Conservation (phyloP, 2,113 vertebrate genomes). For the Aix galericulata region DNA sequence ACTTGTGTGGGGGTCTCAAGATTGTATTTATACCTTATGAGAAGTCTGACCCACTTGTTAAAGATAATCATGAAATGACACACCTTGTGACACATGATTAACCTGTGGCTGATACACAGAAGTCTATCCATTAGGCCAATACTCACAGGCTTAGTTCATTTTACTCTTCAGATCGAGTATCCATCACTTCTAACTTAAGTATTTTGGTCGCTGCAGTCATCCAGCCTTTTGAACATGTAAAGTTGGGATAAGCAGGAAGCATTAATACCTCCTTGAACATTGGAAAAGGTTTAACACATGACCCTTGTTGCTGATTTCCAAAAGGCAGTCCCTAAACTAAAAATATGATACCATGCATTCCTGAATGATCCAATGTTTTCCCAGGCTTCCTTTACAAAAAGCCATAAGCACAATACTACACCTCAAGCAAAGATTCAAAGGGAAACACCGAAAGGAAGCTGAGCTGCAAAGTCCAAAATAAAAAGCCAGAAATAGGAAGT, state of each 20-base stretch:
- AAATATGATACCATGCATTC: conserved; percentile 49
- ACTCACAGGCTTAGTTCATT: neutral
- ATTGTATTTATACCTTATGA: neutral
- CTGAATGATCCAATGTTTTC: conserved; percentile 45
- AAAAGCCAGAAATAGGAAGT: conserved; percentile 68
- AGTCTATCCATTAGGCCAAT: neutral
- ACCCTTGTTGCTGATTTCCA: conserved; percentile 9
- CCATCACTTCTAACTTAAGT: neutral
- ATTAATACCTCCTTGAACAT: neutral
- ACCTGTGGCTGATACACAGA: neutral
- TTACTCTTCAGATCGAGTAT: neutral
- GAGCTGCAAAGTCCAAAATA: conserved; percentile 65
- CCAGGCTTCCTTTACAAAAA: conserved; percentile 58
- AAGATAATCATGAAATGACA: neutral
- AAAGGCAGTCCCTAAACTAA: conserved; percentile 48
- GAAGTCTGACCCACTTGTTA: neutral
- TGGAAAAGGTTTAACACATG: conserved; percentile 3
- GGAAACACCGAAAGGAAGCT: conserved; percentile 65
- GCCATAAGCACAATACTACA: conserved; percentile 34
- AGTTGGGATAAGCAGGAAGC: neutral
- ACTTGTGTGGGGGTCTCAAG: fast-evolving
- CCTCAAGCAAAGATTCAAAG: conserved; percentile 43
- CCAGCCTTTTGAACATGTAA: neutral
- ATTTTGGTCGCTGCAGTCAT: neutral
- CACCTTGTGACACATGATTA: neutral